Percentiles rank a stretch among this genome's conserved stretches.
These are phyloP conservation scores for Paelopatides confundens DNA, from an alignment of 53 echinoderm and acorn worm species.

Conservation along the genomic window DNA sequence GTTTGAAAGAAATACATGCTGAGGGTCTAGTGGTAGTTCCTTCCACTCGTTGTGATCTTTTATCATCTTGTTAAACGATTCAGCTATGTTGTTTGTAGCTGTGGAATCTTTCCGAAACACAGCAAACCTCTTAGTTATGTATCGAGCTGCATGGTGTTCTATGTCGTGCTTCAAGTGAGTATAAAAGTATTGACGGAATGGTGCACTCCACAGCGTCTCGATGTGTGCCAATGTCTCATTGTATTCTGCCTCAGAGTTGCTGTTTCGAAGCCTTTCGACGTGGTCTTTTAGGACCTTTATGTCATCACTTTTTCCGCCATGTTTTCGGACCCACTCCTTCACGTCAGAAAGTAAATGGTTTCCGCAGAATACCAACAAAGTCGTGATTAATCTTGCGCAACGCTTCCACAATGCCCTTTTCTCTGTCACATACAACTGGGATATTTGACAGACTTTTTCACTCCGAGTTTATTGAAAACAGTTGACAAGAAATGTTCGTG, in stretches of 20 bases:
- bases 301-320: not conserved
- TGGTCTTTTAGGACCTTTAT: not conserved
- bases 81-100: conserved; percentile 2
- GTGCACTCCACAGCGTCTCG: not conserved
- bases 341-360: not conserved
- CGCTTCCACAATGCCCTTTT: not conserved
- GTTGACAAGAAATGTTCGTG: not conserved
- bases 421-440: not conserved
- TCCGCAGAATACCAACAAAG: not conserved
- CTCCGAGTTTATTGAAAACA: not conserved
- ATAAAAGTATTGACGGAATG: not conserved
- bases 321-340: not conserved
- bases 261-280: not conserved
- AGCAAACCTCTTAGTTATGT: not conserved
- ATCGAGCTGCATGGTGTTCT: not conserved
- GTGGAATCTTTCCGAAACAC: not conserved
- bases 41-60: not conserved
- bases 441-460: not conserved
- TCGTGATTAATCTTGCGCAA: not conserved
- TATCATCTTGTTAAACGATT: conserved; percentile 1
- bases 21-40: not conserved
- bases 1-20: not conserved
- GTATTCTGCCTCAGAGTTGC: not conserved
- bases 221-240: not conserved
- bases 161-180: not conserved